phyloP scores from a whole-genome alignment of 1,140 invertebrate genomes.

The Hydropsyche tenuis region DNA sequence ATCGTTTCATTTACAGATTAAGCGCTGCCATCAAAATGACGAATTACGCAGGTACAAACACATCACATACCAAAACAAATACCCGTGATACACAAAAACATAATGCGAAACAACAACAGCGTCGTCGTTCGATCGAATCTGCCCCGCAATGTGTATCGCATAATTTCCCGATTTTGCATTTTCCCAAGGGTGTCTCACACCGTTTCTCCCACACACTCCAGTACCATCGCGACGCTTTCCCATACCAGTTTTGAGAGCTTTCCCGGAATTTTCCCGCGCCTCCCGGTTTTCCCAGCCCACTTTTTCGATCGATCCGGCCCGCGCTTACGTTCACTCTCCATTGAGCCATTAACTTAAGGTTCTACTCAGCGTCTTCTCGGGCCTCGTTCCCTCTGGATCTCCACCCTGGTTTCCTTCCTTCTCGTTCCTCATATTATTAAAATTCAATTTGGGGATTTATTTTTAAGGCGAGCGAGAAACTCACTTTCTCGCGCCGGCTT shows the following conservation, averaged over 20 bases:
- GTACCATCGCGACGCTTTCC: background rate
- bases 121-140: background rate
- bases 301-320: constrained; percentile 7
- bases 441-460: constrained; percentile 28
- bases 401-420: too few relatives aligned
- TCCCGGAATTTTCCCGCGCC: background rate
- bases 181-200: background rate
- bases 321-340: constrained; percentile 28
- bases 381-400: background rate
- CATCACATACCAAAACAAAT: too few relatives aligned
- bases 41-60: too few relatives aligned
- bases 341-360: constrained; percentile 32
- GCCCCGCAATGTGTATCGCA: constrained; percentile 2
- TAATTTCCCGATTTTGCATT: constrained; percentile 21
- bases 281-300: constrained; percentile 15
- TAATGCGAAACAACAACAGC: too few relatives aligned
- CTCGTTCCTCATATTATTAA: background rate
- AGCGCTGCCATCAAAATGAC: too few relatives aligned
- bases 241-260: background rate
- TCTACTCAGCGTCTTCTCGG: background rate
- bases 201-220: background rate
- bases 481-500: background rate
- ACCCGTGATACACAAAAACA: too few relatives aligned
- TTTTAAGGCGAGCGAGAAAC: constrained; percentile 9
- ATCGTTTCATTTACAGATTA: too few relatives aligned